A percentile compares a stretch with the other conserved stretches of the same genome.
These are phyloP conservation scores for Euborellia annulipes DNA, from an alignment of 1,140 invertebrate species.

Conservation along the genomic window DNA sequence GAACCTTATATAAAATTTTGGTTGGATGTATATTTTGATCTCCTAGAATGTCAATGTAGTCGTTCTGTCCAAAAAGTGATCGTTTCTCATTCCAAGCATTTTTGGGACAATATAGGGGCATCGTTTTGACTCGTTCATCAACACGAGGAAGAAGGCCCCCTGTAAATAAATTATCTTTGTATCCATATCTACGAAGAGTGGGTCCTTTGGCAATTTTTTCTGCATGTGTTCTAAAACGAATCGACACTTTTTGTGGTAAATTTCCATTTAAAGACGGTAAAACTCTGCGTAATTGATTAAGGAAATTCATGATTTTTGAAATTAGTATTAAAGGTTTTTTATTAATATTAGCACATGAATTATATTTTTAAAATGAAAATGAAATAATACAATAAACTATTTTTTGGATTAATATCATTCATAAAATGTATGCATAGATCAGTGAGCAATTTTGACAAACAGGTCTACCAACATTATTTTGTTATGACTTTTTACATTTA, in stretches of 20 bases:
- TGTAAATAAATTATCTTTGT: constrained; percentile 44
- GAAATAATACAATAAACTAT: too few relatives aligned
- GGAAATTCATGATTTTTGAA: too few relatives aligned
- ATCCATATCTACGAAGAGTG: constrained; percentile 47
- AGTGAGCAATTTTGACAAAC: too few relatives aligned
- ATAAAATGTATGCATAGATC: too few relatives aligned
- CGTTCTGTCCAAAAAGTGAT: constrained; percentile 86
- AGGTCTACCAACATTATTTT: too few relatives aligned
- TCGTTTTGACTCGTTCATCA: constrained; percentile 31
- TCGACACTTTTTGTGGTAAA: constrained; percentile 29
- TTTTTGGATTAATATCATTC: too few relatives aligned
- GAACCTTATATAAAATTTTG: constrained; percentile 65
- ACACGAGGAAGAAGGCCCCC: constrained; percentile 50
- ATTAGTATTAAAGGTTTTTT: too few relatives aligned
- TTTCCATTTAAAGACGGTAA: too few relatives aligned
- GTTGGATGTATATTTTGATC: constrained; percentile 64
- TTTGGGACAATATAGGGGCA: constrained; percentile 53
- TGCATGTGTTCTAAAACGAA: constrained; percentile 46
- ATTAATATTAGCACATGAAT: too few relatives aligned
- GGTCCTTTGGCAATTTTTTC: constrained; percentile 44
- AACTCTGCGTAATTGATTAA: too few relatives aligned
- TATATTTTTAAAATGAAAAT: too few relatives aligned
- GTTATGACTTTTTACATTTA: too few relatives aligned
- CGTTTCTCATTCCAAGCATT: constrained; percentile 56
- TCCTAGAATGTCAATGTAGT: constrained; percentile 91